Evolutionary conservation across 2,113 vertebrate species (phyloP).

Genomic region (Prietella phreatophila): DNA sequence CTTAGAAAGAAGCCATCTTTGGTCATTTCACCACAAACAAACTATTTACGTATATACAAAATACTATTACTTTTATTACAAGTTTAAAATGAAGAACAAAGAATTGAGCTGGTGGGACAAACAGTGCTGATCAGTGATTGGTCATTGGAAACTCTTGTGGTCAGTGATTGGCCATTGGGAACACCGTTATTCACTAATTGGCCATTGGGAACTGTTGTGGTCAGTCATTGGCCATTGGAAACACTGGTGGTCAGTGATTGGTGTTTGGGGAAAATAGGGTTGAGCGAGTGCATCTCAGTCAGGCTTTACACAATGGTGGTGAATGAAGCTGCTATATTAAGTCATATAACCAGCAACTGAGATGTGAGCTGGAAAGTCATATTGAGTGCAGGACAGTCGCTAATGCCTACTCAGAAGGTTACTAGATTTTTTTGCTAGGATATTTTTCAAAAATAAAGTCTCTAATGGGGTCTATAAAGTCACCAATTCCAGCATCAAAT

Average conservation of each 20-base stretch:
- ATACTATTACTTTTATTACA: neutral
- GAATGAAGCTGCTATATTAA: too few species aligned
- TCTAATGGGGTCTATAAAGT: too few species aligned
- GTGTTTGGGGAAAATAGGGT: neutral
- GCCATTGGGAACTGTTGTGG: neutral
- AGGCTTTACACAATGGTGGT: neutral
- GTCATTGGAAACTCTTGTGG: neutral
- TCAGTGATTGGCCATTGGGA: neutral
- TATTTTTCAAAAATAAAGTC: too few species aligned
- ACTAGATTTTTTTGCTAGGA: too few species aligned
- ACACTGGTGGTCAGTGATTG: neutral
- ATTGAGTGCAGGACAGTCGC: too few species aligned
- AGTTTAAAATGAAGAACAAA: too few species aligned
- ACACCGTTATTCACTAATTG: neutral
- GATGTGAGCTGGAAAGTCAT: too few species aligned
- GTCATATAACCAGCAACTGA: too few species aligned
- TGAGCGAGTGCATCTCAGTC: neutral
- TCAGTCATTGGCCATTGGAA: neutral
- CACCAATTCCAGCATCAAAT: too few species aligned
- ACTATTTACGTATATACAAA: neutral
- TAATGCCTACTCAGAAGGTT: too few species aligned
- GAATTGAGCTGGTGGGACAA: neutral
- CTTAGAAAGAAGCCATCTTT: neutral
- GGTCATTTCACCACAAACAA: neutral
- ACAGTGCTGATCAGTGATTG: neutral